These are phyloP conservation scores for Brachionus rotundiformis DNA, from an alignment of 1,140 invertebrate genomes.

Conservation along the genomic window DNA sequence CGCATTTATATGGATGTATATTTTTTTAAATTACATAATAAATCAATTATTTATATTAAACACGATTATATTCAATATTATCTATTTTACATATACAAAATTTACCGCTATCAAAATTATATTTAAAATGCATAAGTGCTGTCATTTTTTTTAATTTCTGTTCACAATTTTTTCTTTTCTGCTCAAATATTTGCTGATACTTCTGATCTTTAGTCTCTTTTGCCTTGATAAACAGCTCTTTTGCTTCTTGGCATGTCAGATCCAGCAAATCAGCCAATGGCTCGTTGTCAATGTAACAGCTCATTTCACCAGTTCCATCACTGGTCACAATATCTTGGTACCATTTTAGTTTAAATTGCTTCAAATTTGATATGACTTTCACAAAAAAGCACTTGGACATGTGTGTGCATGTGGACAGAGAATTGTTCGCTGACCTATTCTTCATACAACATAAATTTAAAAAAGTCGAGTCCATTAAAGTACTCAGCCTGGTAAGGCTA, in stretches of 20 bases:
- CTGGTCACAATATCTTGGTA: slow-evolving; percentile 14
- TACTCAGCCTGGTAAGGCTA: not conserved
- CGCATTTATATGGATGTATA: too few relatives aligned
- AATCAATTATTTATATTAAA: not conserved
- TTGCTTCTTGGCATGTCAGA: slow-evolving; percentile 1
- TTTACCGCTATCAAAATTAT: slow-evolving; percentile 27
- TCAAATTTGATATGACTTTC: not conserved
- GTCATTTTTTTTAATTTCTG: slow-evolving; percentile 33
- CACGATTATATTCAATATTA: slow-evolving; percentile 33
- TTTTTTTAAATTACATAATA: too few relatives aligned
- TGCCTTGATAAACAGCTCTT: not conserved
- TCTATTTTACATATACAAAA: slow-evolving; percentile 46
- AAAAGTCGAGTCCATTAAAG: not conserved
- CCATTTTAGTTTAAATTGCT: slow-evolving; percentile 23
- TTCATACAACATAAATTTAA: not conserved
- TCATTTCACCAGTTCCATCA: not conserved
- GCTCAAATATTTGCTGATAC: slow-evolving; percentile 20
- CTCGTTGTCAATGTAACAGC: slow-evolving; percentile 11
- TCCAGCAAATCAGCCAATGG: not conserved
- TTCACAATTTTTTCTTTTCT: slow-evolving; percentile 46
- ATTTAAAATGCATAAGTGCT: slow-evolving; percentile 7
- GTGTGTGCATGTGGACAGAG: not conserved
- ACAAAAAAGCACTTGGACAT: slow-evolving; percentile 3
- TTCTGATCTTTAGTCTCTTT: slow-evolving; percentile 8
- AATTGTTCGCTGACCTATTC: not conserved